phyloP scores from a whole-genome alignment of 23 tunicate species.

The Styela plicata region DNA sequence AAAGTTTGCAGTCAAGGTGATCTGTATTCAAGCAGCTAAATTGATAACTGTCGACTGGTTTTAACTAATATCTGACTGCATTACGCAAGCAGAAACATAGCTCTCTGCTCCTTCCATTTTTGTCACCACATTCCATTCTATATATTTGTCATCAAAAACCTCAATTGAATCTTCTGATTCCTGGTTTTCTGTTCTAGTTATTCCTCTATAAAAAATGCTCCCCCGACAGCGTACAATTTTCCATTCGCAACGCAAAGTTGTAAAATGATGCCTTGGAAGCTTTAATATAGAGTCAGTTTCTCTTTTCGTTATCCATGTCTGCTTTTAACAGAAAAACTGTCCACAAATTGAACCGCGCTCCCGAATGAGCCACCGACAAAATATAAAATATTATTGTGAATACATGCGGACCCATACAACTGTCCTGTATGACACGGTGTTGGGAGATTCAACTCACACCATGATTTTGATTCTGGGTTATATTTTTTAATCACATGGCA shows the following conservation, averaged over 20 bases:
- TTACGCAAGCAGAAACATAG: not conserved
- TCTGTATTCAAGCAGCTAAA: too few species aligned
- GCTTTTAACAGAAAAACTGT: not conserved
- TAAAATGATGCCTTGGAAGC: not conserved
- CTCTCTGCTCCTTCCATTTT: not conserved
- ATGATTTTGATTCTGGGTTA: not conserved
- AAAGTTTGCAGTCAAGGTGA: too few species aligned
- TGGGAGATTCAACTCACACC: not conserved
- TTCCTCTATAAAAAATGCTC: not conserved
- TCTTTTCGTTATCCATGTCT: not conserved
- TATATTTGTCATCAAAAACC: not conserved
- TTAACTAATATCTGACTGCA: not conserved
- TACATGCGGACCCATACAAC: not conserved
- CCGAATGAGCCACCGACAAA: not conserved
- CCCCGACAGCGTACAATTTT: not conserved
- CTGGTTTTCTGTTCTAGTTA: not conserved
- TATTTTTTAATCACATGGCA: not conserved
- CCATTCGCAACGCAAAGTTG: not conserved
- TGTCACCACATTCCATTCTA: not conserved
- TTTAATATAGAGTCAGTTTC: not conserved
- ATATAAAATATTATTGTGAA: too few species aligned
- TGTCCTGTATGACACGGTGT: not conserved
- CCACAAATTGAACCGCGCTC: not conserved
- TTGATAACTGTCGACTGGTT: too few species aligned
- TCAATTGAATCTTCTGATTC: not conserved